Base-by-base conservation (phyloP, 2,113 vertebrate genomes). In the Pygathrix nemaeus region DNA sequence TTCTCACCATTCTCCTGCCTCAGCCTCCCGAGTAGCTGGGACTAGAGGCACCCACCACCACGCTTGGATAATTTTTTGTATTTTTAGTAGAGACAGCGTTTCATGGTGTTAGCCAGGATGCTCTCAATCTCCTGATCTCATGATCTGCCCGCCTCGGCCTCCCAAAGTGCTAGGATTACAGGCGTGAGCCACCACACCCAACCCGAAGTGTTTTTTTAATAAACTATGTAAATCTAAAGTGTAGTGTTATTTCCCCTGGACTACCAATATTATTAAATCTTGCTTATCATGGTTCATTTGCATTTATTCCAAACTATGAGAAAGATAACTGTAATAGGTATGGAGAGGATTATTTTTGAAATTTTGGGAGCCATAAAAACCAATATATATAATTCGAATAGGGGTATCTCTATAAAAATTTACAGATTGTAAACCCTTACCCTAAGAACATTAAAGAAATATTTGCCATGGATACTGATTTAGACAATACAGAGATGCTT, bases 261-360 rank as follows among this genome's bases (percentile, higher is more conserved):
- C 59, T 59, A 50, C 27, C 17, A 83, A 61, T 68, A 76, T 81
- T 73, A 70, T 68, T 90, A 87, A 59, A 86, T 57, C 18, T 94
- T 94, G 21, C 55, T 84, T 95, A 50, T 90, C 30, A n/a, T 43
- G 21, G 20, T 38, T 76, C 9, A 70, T 76, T 96, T 48, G 52
- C 25, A 80, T 95, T 93, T 82, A 57, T 8, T 32, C 45, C 64
- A 93, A 68, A 89, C 20, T 90, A 30, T 59, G 80, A 66, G 55
- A 82, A 82, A 87, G 18, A 43, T 30, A 75, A 13, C 25, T 73
- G 0, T 70, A 68, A 57, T 25, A 48, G 10, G 12, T 57, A 6
- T 57, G 27, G 3, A 64, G 23, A 85, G 18, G 73, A 72, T 73
- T 89, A 14, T 40, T 45, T 85, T 55, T 84, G 14, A 72, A 23